These are phyloP conservation scores for Lypha dubia DNA, from an alignment of 2,888 invertebrate genomes.

Conservation along the genomic window DNA sequence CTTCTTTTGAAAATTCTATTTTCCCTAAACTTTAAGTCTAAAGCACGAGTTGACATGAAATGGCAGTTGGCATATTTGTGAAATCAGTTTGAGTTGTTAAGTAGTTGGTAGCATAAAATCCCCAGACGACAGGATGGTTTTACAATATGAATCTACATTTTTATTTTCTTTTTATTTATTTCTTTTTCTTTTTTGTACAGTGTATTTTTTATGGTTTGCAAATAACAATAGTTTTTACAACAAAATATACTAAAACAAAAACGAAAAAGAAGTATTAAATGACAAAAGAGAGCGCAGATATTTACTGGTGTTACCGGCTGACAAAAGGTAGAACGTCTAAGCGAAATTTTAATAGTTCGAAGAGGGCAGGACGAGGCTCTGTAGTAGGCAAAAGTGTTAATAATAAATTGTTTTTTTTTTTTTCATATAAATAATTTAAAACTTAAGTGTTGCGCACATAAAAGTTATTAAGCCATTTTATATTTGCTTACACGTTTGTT, in stretches of 20 bases:
- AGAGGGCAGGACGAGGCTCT: neutral
- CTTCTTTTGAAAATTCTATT: conserved; percentile 16
- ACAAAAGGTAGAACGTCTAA: conserved; percentile 53
- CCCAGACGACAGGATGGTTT: conserved; percentile 69
- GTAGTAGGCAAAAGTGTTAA: conserved; percentile 56
- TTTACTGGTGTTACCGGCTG: conserved; percentile 39
- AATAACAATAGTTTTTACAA: conserved; percentile 59
- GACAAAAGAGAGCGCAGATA: neutral
- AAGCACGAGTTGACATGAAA: conserved; percentile 75
- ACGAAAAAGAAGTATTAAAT: conserved; percentile 35
- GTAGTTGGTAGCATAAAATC: conserved; percentile 70
- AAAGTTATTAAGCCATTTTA: conserved; percentile 54
- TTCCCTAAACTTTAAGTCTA: conserved; percentile 62
- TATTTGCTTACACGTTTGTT: conserved; percentile 38
- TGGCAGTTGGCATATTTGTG: conserved; percentile 77
- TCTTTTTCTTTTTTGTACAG: conserved; percentile 4
- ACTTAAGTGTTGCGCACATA: neutral
- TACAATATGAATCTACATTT: conserved; percentile 55
- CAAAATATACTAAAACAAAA: conserved; percentile 41
- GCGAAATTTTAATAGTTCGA: conserved; percentile 12
- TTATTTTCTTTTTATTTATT: conserved; percentile 35
- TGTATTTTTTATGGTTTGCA: conserved; percentile 32
- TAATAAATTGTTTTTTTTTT: conserved; percentile 1
- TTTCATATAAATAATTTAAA: conserved; percentile 10
- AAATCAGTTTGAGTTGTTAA: conserved; percentile 77